Percentiles rank a stretch among this genome's conserved stretches.
phyloP scores from a whole-genome alignment of 2,113 vertebrate species.

The Hymenochirus boettgeri region DNA sequence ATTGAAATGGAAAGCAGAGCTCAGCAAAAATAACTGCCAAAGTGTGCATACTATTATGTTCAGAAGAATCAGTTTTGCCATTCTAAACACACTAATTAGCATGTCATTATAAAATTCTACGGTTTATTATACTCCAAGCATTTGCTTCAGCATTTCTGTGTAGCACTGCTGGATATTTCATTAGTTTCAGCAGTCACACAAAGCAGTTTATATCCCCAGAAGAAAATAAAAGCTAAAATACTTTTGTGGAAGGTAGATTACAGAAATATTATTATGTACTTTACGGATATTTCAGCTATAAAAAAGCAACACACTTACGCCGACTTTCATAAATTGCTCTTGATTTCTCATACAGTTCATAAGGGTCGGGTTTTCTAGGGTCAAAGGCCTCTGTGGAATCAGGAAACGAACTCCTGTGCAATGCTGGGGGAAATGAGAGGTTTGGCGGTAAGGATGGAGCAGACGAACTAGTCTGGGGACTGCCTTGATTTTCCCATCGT shows the following conservation, averaged over 20 bases:
- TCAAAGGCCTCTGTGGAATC: conserved; percentile 90
- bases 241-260: background rate
- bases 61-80: background rate
- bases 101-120: background rate
- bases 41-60: background rate
- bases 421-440: conserved; percentile 78
- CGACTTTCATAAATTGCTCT: conserved; percentile 98
- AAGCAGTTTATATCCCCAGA: background rate
- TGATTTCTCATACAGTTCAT: conserved; percentile 94
- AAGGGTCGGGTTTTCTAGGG: conserved; percentile 91
- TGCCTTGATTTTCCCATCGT: conserved; percentile 89
- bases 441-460: conserved; percentile 79
- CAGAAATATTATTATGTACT: background rate
- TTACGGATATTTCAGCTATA: conserved; percentile 6
- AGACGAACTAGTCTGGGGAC: conserved; percentile 84
- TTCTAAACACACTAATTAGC: background rate
- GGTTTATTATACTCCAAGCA: background rate
- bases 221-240: background rate
- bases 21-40: conserved; percentile 12
- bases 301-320: conserved; percentile 85
- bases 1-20: background rate
- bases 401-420: conserved; percentile 88
- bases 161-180: background rate
- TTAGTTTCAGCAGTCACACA: background rate
- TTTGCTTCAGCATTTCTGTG: background rate